Base-by-base conservation (phyloP, 1,140 invertebrate species). In the Bombyx mandarina region DNA sequence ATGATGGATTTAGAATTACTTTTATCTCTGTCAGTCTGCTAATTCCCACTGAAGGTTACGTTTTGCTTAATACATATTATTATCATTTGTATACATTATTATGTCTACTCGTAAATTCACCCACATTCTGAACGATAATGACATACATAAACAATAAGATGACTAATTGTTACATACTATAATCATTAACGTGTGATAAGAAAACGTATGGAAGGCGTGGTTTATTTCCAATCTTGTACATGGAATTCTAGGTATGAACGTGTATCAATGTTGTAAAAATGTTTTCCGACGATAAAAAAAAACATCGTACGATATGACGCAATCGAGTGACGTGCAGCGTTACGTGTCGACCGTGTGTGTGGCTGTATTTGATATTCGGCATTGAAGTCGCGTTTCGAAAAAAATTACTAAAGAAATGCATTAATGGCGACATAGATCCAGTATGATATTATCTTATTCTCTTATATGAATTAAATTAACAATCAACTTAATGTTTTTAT, bases 241-340 rank as follows among this genome's bases (percentile, higher is more conserved):
- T 49, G 58, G 47, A 57, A 9, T 64, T 60, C 61, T 60, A 44
- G 10, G 58, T 52, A 60, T 47, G 42, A 12, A 54, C 26, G 4
- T 35, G 12, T 18, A 18, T 45, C 54, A 54, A 42, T 26, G 26
- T 10, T 51, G 50, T 51, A 51, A 51, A 51, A 58, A 55, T 51
- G 56, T 47, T 44, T 57, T 46, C 8, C 47, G 35, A 4, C 45
- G 57, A 63, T 63, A 64, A 60, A 35, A 63, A 22, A 8, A 72
- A 77, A 78, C 60, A 82, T 82, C 79, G 72, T 82, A 75, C 76
- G 81, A 84, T 78, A 46, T 73, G 53, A 56, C 77, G 77, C 79
- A 79, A 84, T 59, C n/a, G 35, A 10, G 45, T 79, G 77, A 82
- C 77, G 79, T 75, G 70, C 65, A 57, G 44, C 44, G 45, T 71